Base-by-base conservation (phyloP, 2,888 invertebrate genomes). In the Oscheius sp. region DNA sequence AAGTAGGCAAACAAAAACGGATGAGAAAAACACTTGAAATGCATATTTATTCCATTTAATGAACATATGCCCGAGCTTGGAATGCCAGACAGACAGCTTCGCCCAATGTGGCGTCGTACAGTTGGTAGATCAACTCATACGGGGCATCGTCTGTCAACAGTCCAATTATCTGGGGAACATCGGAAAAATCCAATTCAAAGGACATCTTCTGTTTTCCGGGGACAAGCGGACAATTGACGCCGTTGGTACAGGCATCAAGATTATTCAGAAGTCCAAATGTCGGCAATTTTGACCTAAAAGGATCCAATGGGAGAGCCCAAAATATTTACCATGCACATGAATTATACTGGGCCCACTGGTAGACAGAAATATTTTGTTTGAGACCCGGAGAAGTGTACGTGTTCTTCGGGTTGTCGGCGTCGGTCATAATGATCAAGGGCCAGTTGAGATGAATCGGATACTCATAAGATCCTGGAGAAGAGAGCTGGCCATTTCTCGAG, bases 201-300 rank as follows among this genome's bases (percentile, higher is more conserved):
- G 71, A 66, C 75, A 81, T 43, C 41, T 69, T 70, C 69, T 81
- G 79, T 13, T 75, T 71, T 64, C 79, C 79, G 3, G 76, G 72
- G 41, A 72, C 58, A 55, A 81, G 74, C 29, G 81, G 81, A 35
- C 81, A 81, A 25, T 76, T 71, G 13, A 80, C 77, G 3, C 81
- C 79, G 66, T 79, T 77, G 52, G 76, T 72, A 64, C 81, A 81
- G 0, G 79, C 79, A 52, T 78, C 78, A 25, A 81, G 71, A 69
- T 78, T 71, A 25, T 76, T 77, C 56, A 79, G 49, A 12, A 79
- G 66, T 12, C 79, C 79, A 71, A 77, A 76, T 41, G 80, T 80
- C 43, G 73, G 75, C n/a, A 80, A 46, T 68, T 58, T 27, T 13
- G 58, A 52, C 81, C 81, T 82, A 12, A 9, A 27, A n/a, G n/a